Base-by-base conservation (phyloP, 1,140 invertebrate genomes). In the Amyelois transitella region DNA sequence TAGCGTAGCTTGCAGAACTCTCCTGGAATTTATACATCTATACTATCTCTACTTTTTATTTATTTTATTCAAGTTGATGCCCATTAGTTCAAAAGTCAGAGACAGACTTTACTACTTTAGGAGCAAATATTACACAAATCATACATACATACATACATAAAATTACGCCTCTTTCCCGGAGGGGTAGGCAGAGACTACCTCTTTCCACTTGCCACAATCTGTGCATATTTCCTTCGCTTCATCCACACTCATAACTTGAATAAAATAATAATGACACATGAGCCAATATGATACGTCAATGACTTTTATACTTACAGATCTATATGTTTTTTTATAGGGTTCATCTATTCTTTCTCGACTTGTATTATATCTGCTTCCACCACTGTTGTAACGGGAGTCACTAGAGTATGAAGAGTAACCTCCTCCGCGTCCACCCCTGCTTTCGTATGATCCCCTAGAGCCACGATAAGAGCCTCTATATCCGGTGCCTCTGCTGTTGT, bases 241-340 rank as follows among this genome's bases (percentile, higher is more conserved):
- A n/a, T n/a, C n/a, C n/a, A n/a, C n/a, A n/a, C n/a, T n/a, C n/a
- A n/a, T n/a, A n/a, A n/a, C n/a, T n/a, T n/a, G n/a, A n/a, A n/a
- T n/a, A n/a, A n/a, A n/a, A n/a, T n/a, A n/a, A n/a, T n/a, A n/a
- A n/a, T n/a, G n/a, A n/a, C n/a, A n/a, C n/a, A n/a, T n/a, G n/a
- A n/a, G n/a, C n/a, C n/a, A n/a, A n/a, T n/a, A n/a, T n/a, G n/a
- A n/a, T n/a, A 24, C 22, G 22, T 38, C 4, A 38, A 14, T 14
- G 12, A 8, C n/a, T 14, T 1, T 8, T 14, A 6, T 50, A 77
- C 80, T 82, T 75, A 89, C 88, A 28, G 84, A 81, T 86, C 88
- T 75, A 71, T 89, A 89, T 6, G 82, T 62, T 59, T 86, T 89
- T 64, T 89, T 89, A 55, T 86, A 89, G 6, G 83, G 78, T 25